phyloP scores from a whole-genome alignment of 2,113 vertebrate species.

The Bos indicus region DNA sequence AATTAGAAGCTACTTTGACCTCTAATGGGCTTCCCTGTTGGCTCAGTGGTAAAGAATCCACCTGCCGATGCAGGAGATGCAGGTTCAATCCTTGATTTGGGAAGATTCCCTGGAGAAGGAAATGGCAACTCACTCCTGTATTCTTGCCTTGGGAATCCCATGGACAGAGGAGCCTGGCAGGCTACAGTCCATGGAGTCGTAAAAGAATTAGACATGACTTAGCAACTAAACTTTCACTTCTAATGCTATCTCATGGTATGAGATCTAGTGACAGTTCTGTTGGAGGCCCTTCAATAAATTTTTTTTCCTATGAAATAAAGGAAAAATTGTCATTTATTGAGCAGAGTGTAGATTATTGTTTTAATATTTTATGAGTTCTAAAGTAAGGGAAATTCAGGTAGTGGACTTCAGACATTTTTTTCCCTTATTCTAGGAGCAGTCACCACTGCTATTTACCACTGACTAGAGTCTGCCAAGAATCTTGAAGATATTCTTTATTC shows the following conservation, averaged over 20 bases:
- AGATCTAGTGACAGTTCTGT: background rate
- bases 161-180: background rate
- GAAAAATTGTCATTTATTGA: background rate
- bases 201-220: background rate
- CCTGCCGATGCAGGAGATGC: background rate
- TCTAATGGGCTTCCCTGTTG: background rate
- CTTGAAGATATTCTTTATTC: background rate
- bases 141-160: background rate
- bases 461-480: background rate
- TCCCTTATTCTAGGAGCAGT: background rate
- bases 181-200: fast-evolving
- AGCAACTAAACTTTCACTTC: background rate
- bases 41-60: background rate
- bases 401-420: background rate
- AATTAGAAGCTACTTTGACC: background rate
- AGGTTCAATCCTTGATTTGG: background rate
- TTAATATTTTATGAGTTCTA: background rate
- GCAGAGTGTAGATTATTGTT: background rate
- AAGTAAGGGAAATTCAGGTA: background rate
- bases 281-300: background rate
- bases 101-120: background rate
- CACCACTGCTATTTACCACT: background rate
- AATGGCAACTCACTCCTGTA: background rate
- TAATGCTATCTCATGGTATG: background rate
- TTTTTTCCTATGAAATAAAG: background rate